These are phyloP conservation scores for Barbus barbus DNA, from an alignment of 2,113 vertebrate species.

Conservation along the genomic window DNA sequence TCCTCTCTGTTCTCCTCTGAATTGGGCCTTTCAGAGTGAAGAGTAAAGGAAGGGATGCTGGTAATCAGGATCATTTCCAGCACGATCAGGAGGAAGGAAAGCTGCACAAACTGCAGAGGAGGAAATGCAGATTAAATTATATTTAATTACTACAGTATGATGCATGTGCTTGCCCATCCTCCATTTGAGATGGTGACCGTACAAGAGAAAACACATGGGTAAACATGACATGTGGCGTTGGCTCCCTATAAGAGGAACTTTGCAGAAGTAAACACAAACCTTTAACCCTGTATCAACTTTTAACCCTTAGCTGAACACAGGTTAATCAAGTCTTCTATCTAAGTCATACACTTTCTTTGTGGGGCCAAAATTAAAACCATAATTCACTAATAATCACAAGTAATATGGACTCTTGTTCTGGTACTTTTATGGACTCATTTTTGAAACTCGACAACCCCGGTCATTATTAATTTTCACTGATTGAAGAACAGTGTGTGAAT, in stretches of 20 bases:
- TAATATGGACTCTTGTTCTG: neutral
- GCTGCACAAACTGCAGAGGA: neutral
- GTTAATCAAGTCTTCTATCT: neutral
- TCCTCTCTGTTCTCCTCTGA: neutral
- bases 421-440: neutral
- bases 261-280: neutral
- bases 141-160: slow-evolving; percentile 19
- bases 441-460: neutral
- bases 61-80: slow-evolving; percentile 14
- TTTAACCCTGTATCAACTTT: neutral
- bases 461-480: neutral
- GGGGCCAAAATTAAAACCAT: neutral
- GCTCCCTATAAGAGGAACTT: neutral
- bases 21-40: slow-evolving; percentile 10
- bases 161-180: neutral
- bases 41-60: neutral
- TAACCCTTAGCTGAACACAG: neutral
- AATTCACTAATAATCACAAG: neutral
- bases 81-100: neutral
- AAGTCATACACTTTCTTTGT: neutral
- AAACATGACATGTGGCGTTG: neutral
- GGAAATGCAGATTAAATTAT: slow-evolving; percentile 39
- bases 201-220: neutral
- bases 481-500: neutral
- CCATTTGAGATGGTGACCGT: neutral